These are phyloP conservation scores for Dromaius novaehollandiae DNA, from an alignment of 2,113 vertebrate species.

Conservation along the genomic window DNA sequence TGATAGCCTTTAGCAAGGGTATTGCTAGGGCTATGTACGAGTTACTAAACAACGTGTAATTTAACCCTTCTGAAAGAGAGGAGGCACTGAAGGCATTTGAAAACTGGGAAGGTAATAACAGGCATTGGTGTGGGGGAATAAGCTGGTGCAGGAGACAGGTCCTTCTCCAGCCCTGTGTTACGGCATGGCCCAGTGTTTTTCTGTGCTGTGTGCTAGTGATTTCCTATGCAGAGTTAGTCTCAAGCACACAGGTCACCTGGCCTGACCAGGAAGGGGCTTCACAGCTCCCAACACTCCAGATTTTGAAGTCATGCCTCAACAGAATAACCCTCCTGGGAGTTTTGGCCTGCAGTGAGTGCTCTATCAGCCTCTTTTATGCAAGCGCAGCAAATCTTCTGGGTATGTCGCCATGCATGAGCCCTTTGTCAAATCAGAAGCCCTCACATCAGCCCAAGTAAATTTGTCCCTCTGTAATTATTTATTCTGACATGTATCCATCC, in stretches of 20 bases:
- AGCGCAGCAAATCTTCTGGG: not conserved
- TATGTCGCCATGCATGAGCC: not conserved
- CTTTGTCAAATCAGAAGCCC: not conserved
- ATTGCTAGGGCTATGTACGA: not conserved
- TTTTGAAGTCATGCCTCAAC: not conserved
- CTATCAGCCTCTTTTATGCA: not conserved
- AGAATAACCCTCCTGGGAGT: not conserved
- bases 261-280: not conserved
- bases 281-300: not conserved
- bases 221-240: not conserved
- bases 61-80: not conserved
- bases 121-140: rapidly evolving
- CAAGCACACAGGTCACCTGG: not conserved
- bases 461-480: not conserved
- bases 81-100: not conserved
- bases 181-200: not conserved
- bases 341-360: not conserved
- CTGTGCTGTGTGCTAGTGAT: not conserved
- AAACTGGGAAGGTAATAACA: not conserved
- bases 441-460: not conserved
- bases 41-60: not conserved
- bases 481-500: not conserved
- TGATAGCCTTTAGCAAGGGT: not conserved
- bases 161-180: not conserved
- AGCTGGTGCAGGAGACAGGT: not conserved